A percentile compares a stretch with the other conserved stretches of the same genome.
These are phyloP conservation scores for Drosophila neotestacea DNA, from an alignment of 2,888 invertebrate species.

Conservation along the genomic window DNA sequence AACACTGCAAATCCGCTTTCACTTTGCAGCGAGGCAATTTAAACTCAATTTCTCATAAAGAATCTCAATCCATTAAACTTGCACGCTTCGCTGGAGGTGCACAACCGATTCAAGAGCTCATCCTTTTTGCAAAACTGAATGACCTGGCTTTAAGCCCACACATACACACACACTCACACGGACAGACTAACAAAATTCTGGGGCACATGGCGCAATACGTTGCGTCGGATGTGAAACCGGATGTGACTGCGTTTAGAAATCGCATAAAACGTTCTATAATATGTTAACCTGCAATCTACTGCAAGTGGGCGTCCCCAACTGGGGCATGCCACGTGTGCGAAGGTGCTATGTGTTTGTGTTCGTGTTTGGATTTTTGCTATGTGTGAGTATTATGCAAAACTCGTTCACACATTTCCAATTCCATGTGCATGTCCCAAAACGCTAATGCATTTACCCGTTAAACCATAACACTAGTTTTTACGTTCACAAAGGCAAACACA, in stretches of 20 bases:
- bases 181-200: constrained; percentile 8
- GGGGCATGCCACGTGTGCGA: constrained; percentile 11
- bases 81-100: constrained; percentile 34
- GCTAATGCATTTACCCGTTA: constrained; percentile 60
- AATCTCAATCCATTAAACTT: constrained; percentile 62
- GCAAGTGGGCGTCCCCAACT: constrained; percentile 30
- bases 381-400: constrained; percentile 36
- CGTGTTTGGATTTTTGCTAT: background rate
- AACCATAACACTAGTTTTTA: constrained; percentile 24
- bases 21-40: constrained; percentile 50
- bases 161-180: background rate
- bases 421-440: constrained; percentile 10
- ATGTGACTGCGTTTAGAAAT: constrained; percentile 65
- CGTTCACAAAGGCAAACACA: background rate
- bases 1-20: constrained; percentile 19
- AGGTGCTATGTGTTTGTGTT: background rate
- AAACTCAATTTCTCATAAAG: constrained; percentile 67
- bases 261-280: constrained; percentile 47
- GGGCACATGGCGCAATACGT: constrained; percentile 24
- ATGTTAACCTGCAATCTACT: constrained; percentile 34
- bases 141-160: constrained; percentile 30
- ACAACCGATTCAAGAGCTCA: constrained; percentile 38
- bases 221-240: constrained; percentile 56
- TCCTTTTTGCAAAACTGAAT: constrained; percentile 41
- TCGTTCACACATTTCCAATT: constrained; percentile 41